phyloP scores from a whole-genome alignment of 2,888 invertebrate species.

The Tachystola acroxantha region DNA sequence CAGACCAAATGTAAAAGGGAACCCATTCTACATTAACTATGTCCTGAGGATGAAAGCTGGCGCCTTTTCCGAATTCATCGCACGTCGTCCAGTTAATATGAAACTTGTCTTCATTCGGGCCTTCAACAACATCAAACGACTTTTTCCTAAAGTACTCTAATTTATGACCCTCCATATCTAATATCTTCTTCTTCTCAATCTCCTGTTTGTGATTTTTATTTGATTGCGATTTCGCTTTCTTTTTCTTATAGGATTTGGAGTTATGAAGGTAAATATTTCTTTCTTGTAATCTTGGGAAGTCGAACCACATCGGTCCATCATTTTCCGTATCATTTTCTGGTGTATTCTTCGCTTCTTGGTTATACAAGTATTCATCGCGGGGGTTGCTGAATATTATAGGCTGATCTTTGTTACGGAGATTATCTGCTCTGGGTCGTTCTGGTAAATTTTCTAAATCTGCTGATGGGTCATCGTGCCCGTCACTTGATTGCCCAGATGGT shows the following conservation, averaged over 20 bases:
- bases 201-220: background rate
- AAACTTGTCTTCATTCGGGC: background rate
- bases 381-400: background rate
- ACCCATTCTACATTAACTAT: constrained; percentile 46
- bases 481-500: background rate
- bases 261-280: constrained; percentile 18
- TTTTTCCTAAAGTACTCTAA: constrained; percentile 13
- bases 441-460: background rate
- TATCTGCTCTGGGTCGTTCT: no score
- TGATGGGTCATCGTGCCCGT: background rate
- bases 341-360: constrained; percentile 4
- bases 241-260: no score
- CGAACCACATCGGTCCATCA: constrained; percentile 17
- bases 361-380: background rate
- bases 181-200: background rate
- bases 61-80: constrained; percentile 37
- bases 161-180: background rate
- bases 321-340: background rate
- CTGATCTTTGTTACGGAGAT: background rate
- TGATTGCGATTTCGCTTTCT: background rate
- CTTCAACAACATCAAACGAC: constrained; percentile 17
- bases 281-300: constrained; percentile 23
- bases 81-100: constrained; percentile 43
- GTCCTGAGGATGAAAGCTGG: constrained; percentile 42
- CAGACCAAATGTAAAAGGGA: constrained; percentile 55